Conservation (phyloP, 2,797 vertebrate species). For the Trichosurus vulpecula region DNA sequence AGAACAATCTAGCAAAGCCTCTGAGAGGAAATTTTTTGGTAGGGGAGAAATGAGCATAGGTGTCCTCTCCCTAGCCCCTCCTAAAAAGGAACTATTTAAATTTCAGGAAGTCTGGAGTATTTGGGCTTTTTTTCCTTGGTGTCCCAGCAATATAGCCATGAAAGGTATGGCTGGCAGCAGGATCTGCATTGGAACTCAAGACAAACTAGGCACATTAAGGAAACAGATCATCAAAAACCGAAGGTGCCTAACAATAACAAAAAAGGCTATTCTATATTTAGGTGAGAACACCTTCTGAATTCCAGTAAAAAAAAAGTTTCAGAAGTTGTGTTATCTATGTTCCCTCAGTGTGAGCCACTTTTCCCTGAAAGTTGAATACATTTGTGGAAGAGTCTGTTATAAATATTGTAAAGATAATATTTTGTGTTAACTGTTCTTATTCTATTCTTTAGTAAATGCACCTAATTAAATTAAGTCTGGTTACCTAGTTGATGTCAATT, state of each 20-base stretch:
- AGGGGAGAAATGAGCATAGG: too few species aligned
- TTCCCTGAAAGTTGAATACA: background rate
- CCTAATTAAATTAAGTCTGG: background rate
- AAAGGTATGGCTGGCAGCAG: background rate
- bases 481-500: background rate
- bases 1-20: background rate
- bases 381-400: background rate
- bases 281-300: background rate
- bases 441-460: background rate
- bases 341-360: background rate
- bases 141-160: background rate
- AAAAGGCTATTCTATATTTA: background rate
- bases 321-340: background rate
- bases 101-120: background rate
- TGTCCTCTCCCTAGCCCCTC: background rate
- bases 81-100: background rate
- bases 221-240: background rate
- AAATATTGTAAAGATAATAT: background rate
- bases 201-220: background rate
- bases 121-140: background rate
- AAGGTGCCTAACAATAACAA: background rate
- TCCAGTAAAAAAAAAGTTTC: background rate
- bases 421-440: background rate
- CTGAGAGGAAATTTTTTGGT: background rate
- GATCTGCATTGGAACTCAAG: background rate